Conservation (phyloP, 2,797 vertebrate species). For the Falco biarmicus region DNA sequence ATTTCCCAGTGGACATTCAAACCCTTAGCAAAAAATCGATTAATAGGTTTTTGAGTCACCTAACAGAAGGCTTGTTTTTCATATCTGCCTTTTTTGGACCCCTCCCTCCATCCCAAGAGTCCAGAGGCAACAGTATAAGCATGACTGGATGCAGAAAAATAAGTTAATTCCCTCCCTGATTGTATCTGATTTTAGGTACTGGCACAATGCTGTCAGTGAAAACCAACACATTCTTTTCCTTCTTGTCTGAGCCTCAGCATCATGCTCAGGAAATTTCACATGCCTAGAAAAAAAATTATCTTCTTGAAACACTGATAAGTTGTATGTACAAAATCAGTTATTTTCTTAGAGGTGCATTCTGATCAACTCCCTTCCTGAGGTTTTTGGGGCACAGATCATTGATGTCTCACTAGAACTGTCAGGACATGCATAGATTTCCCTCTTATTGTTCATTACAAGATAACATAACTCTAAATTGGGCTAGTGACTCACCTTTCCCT, state of each 20-base stretch:
- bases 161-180: neutral
- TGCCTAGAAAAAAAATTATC: neutral
- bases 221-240: neutral
- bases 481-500: conserved; percentile 74
- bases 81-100: neutral
- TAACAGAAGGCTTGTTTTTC: neutral
- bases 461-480: conserved; percentile 68
- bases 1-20: neutral
- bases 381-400: conserved; percentile 63
- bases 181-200: neutral
- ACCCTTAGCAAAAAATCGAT: neutral
- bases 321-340: neutral
- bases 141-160: neutral
- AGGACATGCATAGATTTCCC: conserved; percentile 73
- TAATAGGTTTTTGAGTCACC: neutral
- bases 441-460: conserved; percentile 73
- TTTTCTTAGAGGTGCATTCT: conserved; percentile 57
- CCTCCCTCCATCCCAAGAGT: neutral
- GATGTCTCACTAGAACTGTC: conserved; percentile 67
- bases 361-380: conserved; percentile 52
- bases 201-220: neutral
- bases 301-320: neutral
- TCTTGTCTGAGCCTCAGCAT: neutral
- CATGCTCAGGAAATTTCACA: neutral
- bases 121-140: neutral